Evolutionary conservation across 1,140 invertebrate species (phyloP).

Genomic region (Eumaeus atala): DNA sequence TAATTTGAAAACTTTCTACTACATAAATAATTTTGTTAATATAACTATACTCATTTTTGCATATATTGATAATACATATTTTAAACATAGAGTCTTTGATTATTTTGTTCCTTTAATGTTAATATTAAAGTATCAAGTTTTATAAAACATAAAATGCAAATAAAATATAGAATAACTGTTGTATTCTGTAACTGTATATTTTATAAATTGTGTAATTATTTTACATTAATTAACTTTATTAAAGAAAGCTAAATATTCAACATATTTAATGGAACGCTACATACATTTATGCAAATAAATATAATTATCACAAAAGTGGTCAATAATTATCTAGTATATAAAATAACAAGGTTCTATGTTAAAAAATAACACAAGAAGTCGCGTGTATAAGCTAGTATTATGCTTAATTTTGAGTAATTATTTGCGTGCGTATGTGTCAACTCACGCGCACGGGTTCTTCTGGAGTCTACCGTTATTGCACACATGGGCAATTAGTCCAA

Average conservation of each 20-base stretch:
- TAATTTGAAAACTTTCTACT: conserved; percentile 17
- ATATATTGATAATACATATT: too few relatives aligned
- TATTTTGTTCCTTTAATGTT: too few relatives aligned
- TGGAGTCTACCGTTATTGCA: conserved; percentile 63
- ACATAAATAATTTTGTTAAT: too few relatives aligned
- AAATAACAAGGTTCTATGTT: too few relatives aligned
- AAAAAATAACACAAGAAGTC: neutral
- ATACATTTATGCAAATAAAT: neutral
- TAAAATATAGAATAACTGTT: neutral
- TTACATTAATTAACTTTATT: conserved; percentile 5
- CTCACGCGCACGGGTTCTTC: conserved; percentile 58
- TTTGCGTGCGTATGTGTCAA: conserved; percentile 41
- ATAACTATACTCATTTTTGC: too few relatives aligned
- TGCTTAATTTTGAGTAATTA: conserved; percentile 16
- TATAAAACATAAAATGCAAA: too few relatives aligned
- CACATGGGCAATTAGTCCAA: conserved; percentile 72
- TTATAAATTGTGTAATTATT: neutral
- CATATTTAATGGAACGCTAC: neutral
- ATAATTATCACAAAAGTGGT: too few relatives aligned
- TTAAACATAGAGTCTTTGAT: too few relatives aligned
- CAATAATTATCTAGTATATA: too few relatives aligned
- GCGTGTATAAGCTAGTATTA: neutral
- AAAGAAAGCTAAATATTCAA: neutral
- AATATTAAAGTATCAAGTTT: too few relatives aligned
- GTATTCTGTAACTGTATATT: conserved; percentile 8